Conservation (phyloP, 2,113 vertebrate genomes). For the Irena cyanogastra region DNA sequence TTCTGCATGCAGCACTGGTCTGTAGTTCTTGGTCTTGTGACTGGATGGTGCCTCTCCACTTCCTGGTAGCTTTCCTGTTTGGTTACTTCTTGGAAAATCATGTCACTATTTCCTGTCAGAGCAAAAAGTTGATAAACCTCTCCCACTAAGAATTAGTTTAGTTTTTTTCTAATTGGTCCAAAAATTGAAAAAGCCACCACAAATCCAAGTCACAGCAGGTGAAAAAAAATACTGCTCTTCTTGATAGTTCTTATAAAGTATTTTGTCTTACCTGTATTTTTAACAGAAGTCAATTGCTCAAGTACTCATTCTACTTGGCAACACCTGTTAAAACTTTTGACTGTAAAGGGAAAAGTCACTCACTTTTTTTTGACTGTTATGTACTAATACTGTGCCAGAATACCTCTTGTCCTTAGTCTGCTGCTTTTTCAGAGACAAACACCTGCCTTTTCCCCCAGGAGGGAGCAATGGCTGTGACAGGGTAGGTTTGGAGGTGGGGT, state of each 20-base stretch:
- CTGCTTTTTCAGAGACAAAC: background rate
- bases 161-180: background rate
- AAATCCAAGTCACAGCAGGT: background rate
- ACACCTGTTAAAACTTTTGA: background rate
- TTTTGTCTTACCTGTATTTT: background rate
- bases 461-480: rapidly evolving
- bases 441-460: background rate
- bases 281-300: background rate
- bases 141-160: background rate
- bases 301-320: background rate
- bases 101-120: background rate
- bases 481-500: background rate
- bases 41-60: background rate
- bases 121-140: background rate
- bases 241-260: background rate
- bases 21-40: background rate
- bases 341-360: background rate
- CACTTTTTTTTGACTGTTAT: background rate
- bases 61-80: background rate
- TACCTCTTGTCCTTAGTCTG: background rate
- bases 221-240: background rate
- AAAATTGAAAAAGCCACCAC: background rate
- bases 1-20: background rate
- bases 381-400: background rate
- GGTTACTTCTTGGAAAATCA: background rate